Evolutionary conservation across 2,888 invertebrate species (phyloP).

Genomic region (Lysandra coridon): DNA sequence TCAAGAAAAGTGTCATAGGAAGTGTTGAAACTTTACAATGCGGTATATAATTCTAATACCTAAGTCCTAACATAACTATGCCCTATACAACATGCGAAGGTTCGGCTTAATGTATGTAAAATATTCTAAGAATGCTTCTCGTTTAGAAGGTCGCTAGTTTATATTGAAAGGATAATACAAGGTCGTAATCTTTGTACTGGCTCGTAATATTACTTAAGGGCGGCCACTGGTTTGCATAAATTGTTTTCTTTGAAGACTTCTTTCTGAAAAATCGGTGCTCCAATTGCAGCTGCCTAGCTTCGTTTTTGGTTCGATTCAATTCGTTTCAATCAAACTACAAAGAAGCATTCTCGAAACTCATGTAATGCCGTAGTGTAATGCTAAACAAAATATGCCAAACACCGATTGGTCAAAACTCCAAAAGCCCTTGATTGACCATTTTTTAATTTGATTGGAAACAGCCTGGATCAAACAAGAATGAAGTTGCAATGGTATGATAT

Average conservation of each 20-base stretch:
- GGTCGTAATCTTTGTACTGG: conserved; percentile 1
- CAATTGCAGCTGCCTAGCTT: too few species aligned
- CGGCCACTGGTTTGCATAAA: neutral
- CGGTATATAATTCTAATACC: neutral
- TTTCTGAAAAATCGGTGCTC: too few species aligned
- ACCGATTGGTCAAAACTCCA: too few species aligned
- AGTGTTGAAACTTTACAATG: neutral
- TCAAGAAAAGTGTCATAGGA: neutral
- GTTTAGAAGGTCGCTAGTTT: conserved; percentile 17
- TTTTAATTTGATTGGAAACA: too few species aligned
- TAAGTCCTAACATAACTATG: neutral
- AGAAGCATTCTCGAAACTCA: too few species aligned
- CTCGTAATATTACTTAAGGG: neutral
- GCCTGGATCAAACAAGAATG: too few species aligned
- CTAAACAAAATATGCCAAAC: too few species aligned
- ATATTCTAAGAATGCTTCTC: conserved; percentile 19
- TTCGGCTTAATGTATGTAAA: conserved; percentile 3
- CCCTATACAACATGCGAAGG: neutral
- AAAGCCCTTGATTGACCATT: too few species aligned
- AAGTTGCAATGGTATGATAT: neutral
- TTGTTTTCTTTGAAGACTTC: too few species aligned
- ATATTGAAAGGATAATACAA: conserved; percentile 25
- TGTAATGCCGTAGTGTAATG: too few species aligned
- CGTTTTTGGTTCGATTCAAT: too few species aligned
- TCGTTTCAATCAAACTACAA: too few species aligned